Base-by-base conservation (phyloP, 1,140 invertebrate genomes). In the Apis laboriosa region DNA sequence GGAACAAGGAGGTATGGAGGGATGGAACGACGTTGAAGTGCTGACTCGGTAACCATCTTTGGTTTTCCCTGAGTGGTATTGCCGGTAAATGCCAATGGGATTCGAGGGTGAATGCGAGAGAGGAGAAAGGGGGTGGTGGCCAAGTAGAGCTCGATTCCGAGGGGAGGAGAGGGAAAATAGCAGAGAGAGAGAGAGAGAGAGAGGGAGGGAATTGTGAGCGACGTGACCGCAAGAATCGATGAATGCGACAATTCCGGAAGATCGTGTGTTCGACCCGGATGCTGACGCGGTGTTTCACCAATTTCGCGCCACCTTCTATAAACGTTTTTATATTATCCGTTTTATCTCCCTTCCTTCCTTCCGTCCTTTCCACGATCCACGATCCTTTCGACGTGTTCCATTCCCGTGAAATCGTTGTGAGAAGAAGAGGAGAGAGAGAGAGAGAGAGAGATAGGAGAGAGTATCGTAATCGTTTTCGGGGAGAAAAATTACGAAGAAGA, bases 31-130 rank as follows among this genome's bases (percentile, higher is more conserved):
- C 51, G 58, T 77, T 61, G 67, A 86, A 89, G 83, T 89, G 88
- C 88, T 89, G 88, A 89, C 87, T 76, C 77, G 88, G 87, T 85
- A 89, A 87, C 88, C 85, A 87, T 89, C 72, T 87, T 34, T 87
- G 79, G 86, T 84, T 89, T 43, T 85, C 70, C 87, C 82, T 85
- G 88, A 89, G 88, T 89, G 88, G 87, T 79, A 88, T 84, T 86
- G 82, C 67, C 76, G 84, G 76, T 88, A 84, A 88, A 89, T 88
- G 87, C 88, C 68, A 68, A 24, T 70, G 78, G 75, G 78, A 83
- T 79, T 76, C 80, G 79, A 63, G 83, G 86, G 86, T 84, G 83
- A 77, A 77, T 15, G 78, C 67, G 72, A 28, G 61, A 60, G 51
- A 55, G 83, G 67, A 67, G 79, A 85, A 66, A 28, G 28, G 55